phyloP scores from a whole-genome alignment of 2,888 invertebrate species.

The Arrhopalites spinosus region DNA sequence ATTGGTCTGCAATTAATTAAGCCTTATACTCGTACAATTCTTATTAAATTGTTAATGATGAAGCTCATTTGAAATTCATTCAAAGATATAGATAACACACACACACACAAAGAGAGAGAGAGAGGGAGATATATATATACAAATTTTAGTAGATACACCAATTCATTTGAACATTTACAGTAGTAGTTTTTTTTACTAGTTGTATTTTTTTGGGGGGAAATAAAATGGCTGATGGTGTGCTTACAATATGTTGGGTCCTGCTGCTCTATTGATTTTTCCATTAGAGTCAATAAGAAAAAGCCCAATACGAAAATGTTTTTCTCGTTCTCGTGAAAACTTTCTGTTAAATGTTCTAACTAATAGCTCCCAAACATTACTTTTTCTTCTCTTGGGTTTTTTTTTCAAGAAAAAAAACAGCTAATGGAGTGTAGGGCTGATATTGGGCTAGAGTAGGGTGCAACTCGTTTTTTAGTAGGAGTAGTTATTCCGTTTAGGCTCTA shows the following conservation, averaged over 20 bases:
- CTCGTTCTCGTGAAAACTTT: slow-evolving; percentile 24
- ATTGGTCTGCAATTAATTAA: no score
- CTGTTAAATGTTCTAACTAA: slow-evolving; percentile 43
- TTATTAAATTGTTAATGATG: background rate
- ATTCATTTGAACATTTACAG: no score
- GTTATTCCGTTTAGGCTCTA: slow-evolving; percentile 1
- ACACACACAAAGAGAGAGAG: background rate
- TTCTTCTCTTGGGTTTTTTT: slow-evolving; percentile 1
- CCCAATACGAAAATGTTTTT: slow-evolving; percentile 11
- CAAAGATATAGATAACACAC: background rate
- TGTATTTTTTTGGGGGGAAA: no score
- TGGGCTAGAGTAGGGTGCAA: background rate
- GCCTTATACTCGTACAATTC: background rate
- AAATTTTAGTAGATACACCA: no score
- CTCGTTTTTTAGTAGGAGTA: slow-evolving; percentile 10
- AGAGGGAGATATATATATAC: background rate
- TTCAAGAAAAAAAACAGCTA: slow-evolving; percentile 8
- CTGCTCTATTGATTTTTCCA: slow-evolving; percentile 47
- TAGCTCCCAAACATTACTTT: slow-evolving; percentile 44
- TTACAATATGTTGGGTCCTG: background rate
- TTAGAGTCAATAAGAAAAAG: slow-evolving; percentile 41
- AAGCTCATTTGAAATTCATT: slow-evolving; percentile 7
- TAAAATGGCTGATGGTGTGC: no score
- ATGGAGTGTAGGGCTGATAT: background rate
- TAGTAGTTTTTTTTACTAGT: no score